Base-by-base conservation (phyloP, 2,113 vertebrate species). In the Eidolon helvum region DNA sequence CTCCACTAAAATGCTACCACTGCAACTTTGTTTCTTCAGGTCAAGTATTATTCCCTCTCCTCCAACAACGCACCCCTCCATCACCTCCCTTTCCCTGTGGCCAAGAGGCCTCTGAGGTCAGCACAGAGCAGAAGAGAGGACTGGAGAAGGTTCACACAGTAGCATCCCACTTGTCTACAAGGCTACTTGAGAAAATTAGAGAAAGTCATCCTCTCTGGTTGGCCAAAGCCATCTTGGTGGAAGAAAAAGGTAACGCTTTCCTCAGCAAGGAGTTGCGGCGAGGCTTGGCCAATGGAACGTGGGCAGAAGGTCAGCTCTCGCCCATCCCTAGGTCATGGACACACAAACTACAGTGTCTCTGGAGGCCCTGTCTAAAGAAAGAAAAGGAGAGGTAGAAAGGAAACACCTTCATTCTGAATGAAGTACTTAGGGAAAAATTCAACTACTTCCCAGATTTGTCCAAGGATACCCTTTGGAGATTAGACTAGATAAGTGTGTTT, bases 401-500 rank as follows among this genome's bases (percentile, higher is more conserved):
- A 69, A 65, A n/a, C 2, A 0, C 5, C 30, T 63, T 71, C 12
- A 71, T n/a, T 38, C 14, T 40, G 74, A 90, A 69, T 21, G 18
- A 38, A 83, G 3, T n/a, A 0, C 43, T 88, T 24, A 69, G 4
- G 30, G 28, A 10, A 93, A 95, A 57, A 71, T 30, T 68, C 43
- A 72, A n/a, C 33, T 50, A 40, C 5, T 65, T 45, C 66, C 66
- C 9, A 24, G 33, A 85, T 95, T 78, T 74, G 63, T 93, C 50
- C 77, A 79, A 71, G 57, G n/a, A 6, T n/a, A 50, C 30, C 43
- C 40, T 90, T 80, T 85, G 43, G 71, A 89, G 87, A 85, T 21
- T 28, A 61, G n/a, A n/a, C n/a, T n/a, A n/a, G n/a, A n/a, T n/a
- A n/a, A n/a, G n/a, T n/a, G n/a, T n/a, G n/a, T n/a, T n/a, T n/a